These are phyloP conservation scores for Drosophila hamatofila DNA, from an alignment of 2,888 invertebrate genomes.

Conservation along the genomic window DNA sequence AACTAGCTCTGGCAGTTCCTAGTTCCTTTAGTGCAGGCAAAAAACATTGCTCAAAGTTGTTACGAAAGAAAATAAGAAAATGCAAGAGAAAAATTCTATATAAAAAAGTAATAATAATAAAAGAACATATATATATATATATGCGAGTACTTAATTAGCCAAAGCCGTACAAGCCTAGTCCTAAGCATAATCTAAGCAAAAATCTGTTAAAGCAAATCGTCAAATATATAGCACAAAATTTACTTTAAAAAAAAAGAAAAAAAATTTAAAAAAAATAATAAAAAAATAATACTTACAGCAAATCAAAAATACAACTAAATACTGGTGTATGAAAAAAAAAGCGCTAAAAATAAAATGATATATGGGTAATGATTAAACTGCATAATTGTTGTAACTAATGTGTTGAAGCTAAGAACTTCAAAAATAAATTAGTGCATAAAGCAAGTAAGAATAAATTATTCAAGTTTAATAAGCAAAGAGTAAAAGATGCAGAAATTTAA, in stretches of 20 bases:
- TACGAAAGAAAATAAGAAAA: neutral
- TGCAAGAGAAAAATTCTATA: conserved; percentile 6
- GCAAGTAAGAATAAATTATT: conserved; percentile 14
- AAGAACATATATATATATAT: neutral
- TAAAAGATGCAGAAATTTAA: neutral
- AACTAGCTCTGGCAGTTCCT: conserved; percentile 16
- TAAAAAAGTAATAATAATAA: neutral
- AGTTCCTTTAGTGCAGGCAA: conserved; percentile 44
- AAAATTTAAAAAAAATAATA: too few relatives aligned
- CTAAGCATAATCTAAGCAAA: conserved; percentile 24
- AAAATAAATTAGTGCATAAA: neutral
- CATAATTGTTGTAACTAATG: conserved; percentile 40
- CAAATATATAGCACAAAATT: neutral
- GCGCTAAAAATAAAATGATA: neutral
- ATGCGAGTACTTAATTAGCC: conserved; percentile 53
- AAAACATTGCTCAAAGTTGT: conserved; percentile 46
- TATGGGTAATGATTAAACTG: neutral
- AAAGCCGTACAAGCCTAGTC: conserved; percentile 54
- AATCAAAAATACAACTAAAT: conserved; percentile 34
- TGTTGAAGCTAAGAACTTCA: neutral
- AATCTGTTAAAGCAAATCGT: conserved; percentile 11
- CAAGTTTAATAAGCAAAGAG: neutral
- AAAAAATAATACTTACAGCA: too few relatives aligned
- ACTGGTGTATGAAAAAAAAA: conserved; percentile 23
- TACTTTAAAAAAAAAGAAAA: too few relatives aligned